Base-by-base conservation (phyloP, 2,797 vertebrate genomes). In the Momotus momota region DNA sequence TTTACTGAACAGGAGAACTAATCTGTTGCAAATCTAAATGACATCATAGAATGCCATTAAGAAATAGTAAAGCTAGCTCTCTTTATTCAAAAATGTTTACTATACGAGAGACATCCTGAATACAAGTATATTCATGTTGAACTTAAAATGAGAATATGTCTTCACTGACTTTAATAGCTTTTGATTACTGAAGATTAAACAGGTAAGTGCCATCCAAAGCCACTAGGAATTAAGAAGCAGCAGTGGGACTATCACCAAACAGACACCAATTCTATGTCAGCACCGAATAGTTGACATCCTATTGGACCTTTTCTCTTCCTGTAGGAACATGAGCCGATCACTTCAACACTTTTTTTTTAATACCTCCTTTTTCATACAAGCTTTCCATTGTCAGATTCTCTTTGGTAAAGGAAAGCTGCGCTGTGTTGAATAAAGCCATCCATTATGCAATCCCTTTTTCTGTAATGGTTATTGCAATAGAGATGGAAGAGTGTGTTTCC, bases 11-110 rank as follows among this genome's bases (percentile, higher is more conserved):
- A 69, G 33, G 21, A 69, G 14, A 43, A 46, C 20, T 87, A 35
- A 35, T 46, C 15, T 38, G 35, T 41, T 66, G 12, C 52, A 27
- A 62, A 81, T 58, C 40, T 65, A 72, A 80, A 77, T 31, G n/a
- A n/a, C 26, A 86, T 25, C 74, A 67, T 48, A 62, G 25, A 81
- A 13, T 70, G 22, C 33, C 18, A 43, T 29, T 41, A 88, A 83
- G 14, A 95, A 93, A 93, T 65, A 95, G 14, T 65, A 26, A 90
- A 71, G 22, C 33, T 67, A 90, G 2, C 5, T 87, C 35, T 38
- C n/a, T 83, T 83, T 64, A 74, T n/a, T 86, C 35, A 69, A 52
- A 61, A 94, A 67, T 90, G 69, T 75, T 81, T 81, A 65, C 38
- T 45, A 46, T 15, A 72, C 31, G 33, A 49, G 45, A 55, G 40